Percentiles rank a stretch among this genome's conserved stretches.
phyloP scores from a whole-genome alignment of 1,140 invertebrate species.

The Solenopsis invicta region DNA sequence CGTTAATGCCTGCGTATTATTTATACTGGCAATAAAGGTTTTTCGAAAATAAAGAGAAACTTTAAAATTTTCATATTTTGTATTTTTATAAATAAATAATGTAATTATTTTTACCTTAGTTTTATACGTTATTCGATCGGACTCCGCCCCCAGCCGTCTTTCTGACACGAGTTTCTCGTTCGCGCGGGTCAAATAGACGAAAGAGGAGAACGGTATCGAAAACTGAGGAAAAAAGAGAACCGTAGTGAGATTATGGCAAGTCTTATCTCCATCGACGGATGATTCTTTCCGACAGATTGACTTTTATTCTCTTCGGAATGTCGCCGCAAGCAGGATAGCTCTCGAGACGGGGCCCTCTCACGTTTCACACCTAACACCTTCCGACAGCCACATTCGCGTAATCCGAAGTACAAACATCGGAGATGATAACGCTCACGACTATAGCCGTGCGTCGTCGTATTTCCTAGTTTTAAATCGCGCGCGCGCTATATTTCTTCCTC shows the following conservation, averaged over 20 bases:
- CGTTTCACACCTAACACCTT: conserved; percentile 35
- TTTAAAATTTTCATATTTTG: neutral
- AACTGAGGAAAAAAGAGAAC: conserved; percentile 21
- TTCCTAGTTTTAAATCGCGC: conserved; percentile 33
- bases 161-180: neutral
- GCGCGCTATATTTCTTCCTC: neutral
- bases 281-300: conserved; percentile 60
- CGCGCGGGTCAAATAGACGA: neutral
- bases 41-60: neutral
- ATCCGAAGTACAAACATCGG: conserved; percentile 51
- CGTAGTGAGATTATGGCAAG: conserved; percentile 41
- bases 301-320: conserved; percentile 44
- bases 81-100: neutral
- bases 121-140: neutral
- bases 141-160: neutral
- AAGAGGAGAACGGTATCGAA: conserved; percentile 34
- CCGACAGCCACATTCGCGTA: conserved; percentile 45
- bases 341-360: neutral
- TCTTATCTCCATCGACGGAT: conserved; percentile 28
- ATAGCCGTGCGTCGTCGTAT: neutral
- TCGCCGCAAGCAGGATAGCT: conserved; percentile 17
- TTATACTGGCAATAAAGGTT: neutral
- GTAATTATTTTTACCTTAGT: neutral
- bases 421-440: conserved; percentile 21
- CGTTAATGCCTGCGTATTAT: neutral